Base-by-base conservation (phyloP, 2,113 vertebrate species). In the Varanus komodoensis region DNA sequence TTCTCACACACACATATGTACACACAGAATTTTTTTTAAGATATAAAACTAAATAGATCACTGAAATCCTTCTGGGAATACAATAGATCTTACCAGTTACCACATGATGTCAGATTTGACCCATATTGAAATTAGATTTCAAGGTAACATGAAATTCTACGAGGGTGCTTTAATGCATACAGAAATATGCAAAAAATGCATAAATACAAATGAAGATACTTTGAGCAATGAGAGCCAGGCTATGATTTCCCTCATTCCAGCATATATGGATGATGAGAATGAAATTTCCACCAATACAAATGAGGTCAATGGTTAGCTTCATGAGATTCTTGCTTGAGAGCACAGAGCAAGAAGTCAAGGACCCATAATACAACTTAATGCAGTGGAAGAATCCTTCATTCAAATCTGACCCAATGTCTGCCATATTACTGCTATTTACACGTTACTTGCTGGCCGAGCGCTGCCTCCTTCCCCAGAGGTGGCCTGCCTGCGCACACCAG, bases 81-180 rank as follows among this genome's bases (percentile, higher is more conserved):
- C 75, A 91, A 86, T 88, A 90, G 0, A 0, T 92, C 93, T 94
- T 94, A 91, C 94, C 96, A 95, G 93, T 96, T 96, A 91, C 94
- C 96, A 95, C 94, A 96, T 96, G 95, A 96, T 96, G 95, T 96
- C 95, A 96, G 93, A 90, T 94, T 95, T 93, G 93, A 95, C 94
- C 94, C 90, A 93, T 38, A 93, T 94, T 95, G 94, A 86, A 92
- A 27, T 92, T 89, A 93, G 84, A 87, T 85, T 89, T 54, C 91
- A 79, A 93, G 95, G 86, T 90, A 91, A 85, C 50, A 64, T 29
- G 79, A 84, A 78, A 64, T 95, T 83, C 82, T 91, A 94, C 74
- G 89, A 79, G 32, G 83, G 89, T 89, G 92, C 89, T 0, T 1
- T 52, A 73, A 73, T 82, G 21, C 29, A 87, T 34, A 67, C 11